These are phyloP conservation scores for Pelecanoides urinatrix DNA, from an alignment of 2,113 vertebrate genomes.

Conservation along the genomic window DNA sequence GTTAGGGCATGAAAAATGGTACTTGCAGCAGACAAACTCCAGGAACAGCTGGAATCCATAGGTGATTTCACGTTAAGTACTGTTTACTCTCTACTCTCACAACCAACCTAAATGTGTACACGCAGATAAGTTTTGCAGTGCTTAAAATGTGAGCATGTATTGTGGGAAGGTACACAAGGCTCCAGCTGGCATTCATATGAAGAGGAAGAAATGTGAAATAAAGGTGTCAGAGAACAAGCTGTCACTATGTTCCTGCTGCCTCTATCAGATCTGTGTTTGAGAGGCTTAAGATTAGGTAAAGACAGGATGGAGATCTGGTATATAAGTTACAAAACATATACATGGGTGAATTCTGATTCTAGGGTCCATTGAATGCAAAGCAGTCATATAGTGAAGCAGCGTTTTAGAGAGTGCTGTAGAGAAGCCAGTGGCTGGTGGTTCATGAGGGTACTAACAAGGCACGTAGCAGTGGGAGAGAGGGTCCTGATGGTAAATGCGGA, in stretches of 20 bases:
- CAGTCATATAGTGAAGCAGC: neutral
- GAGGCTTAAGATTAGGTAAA: neutral
- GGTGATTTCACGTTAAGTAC: neutral
- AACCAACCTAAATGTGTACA: neutral
- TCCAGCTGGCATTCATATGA: neutral
- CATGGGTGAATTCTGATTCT: neutral
- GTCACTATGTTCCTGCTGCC: neutral
- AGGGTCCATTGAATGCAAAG: neutral
- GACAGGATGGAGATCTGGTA: neutral
- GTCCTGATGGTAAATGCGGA: neutral
- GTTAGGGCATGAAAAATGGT: neutral
- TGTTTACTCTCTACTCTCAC: neutral
- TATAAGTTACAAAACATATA: neutral
- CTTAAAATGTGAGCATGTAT: neutral
- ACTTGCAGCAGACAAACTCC: neutral
- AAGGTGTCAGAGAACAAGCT: neutral
- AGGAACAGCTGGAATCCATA: neutral
- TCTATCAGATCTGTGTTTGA: neutral
- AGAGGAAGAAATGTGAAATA: neutral
- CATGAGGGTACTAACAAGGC: neutral
- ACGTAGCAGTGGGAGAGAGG: neutral
- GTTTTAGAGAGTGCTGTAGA: neutral
- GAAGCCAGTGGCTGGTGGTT: neutral
- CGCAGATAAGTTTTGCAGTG: neutral
- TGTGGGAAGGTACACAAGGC: neutral